These are phyloP conservation scores for Myotis planiceps DNA, from an alignment of 2,797 vertebrate species.

Conservation along the genomic window DNA sequence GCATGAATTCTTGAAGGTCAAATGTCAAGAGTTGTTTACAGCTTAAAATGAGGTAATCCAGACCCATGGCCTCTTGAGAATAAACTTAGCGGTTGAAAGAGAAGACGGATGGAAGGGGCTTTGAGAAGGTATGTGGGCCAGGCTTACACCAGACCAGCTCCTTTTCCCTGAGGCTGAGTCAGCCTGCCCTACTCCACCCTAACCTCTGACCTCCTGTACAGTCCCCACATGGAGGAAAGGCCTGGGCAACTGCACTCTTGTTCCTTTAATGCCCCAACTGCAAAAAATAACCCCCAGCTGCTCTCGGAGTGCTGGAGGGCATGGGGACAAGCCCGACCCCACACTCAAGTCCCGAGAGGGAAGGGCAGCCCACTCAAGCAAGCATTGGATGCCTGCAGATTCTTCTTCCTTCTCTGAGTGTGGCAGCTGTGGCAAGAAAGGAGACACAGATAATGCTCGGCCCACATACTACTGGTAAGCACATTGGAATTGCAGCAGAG, in stretches of 20 bases:
- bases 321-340: background rate
- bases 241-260: conserved; percentile 57
- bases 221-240: conserved; percentile 35
- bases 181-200: background rate
- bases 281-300: conserved; percentile 81
- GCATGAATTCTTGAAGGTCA: conserved; percentile 13
- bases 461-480: conserved; percentile 27
- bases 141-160: background rate
- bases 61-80: background rate
- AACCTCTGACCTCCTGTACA: conserved; percentile 48
- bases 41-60: conserved; percentile 15
- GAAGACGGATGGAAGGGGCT: background rate
- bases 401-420: conserved; percentile 1
- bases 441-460: background rate
- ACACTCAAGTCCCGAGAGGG: conserved; percentile 30
- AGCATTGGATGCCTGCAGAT: conserved; percentile 57
- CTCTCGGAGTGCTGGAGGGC: conserved; percentile 40
- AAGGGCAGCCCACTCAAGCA: conserved; percentile 67
- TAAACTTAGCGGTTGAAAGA: background rate
- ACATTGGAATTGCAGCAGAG: conserved; percentile 59
- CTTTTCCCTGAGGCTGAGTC: background rate
- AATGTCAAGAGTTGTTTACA: conserved; percentile 44
- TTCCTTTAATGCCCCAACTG: conserved; percentile 47
- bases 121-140: background rate
- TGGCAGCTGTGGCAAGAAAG: conserved; percentile 65